Conservation (phyloP, 2,113 vertebrate genomes). For the Trichechus manatus region DNA sequence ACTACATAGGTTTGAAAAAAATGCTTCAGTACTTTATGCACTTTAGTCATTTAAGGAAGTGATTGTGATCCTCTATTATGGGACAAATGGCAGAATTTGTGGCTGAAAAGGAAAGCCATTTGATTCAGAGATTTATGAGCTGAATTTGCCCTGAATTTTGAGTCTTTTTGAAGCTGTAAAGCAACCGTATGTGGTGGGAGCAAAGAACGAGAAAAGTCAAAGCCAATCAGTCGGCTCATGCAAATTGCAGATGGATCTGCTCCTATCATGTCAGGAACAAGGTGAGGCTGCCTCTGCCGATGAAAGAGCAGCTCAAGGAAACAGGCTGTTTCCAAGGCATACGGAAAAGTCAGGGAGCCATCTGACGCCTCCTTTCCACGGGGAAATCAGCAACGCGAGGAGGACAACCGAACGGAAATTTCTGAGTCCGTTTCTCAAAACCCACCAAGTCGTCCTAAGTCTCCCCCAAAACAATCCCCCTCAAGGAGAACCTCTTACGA, state of each 20-base stretch:
- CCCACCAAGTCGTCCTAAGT: background rate
- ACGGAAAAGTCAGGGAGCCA: background rate
- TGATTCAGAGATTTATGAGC: background rate
- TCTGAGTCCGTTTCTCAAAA: background rate
- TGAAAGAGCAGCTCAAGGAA: background rate
- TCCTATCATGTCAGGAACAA: background rate
- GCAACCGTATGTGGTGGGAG: background rate
- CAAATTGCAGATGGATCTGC: background rate
- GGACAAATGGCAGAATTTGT: background rate
- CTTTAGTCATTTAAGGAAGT: slow-evolving; percentile 18
- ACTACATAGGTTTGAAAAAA: background rate
- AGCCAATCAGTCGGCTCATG: background rate
- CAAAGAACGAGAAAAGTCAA: slow-evolving; percentile 24
- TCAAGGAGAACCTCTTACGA: background rate
- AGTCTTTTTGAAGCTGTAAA: background rate
- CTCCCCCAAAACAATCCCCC: background rate
- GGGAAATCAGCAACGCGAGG: background rate
- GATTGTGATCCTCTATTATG: background rate
- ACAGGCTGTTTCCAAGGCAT: background rate
- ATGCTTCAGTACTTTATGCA: background rate
- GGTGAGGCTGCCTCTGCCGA: background rate
- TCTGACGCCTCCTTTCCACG: background rate
- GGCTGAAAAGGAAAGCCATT: background rate
- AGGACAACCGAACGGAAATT: slow-evolving; percentile 12
- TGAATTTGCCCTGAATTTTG: background rate